Evolutionary conservation across 2,113 vertebrate species (phyloP).

Genomic region (Drymodes brunneopygia): DNA sequence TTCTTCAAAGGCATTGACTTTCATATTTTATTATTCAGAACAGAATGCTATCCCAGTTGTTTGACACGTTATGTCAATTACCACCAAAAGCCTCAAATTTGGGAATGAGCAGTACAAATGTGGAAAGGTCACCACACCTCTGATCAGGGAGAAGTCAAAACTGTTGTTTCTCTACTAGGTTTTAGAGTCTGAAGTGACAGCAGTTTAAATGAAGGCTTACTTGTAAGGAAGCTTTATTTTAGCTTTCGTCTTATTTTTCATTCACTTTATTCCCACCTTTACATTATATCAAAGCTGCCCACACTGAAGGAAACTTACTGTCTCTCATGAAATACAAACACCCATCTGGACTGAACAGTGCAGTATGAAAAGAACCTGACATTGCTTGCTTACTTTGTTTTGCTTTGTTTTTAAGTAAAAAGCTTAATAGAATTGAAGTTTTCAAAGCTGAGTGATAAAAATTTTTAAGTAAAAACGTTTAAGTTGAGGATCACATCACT

Average conservation of each 20-base stretch:
- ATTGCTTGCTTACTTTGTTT: not conserved
- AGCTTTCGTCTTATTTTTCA: not conserved
- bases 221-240: not conserved
- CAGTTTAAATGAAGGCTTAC: not conserved
- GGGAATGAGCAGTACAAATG: not conserved
- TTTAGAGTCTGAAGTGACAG: not conserved
- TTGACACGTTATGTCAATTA: not conserved
- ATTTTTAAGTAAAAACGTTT: not conserved
- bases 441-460: not conserved
- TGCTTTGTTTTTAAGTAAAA: not conserved
- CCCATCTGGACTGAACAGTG: not conserved
- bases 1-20: not conserved
- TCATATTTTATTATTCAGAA: not conserved
- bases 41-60: not conserved
- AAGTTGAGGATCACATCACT: not conserved
- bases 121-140: not conserved
- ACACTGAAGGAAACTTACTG: not conserved
- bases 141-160: not conserved
- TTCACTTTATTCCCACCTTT: not conserved
- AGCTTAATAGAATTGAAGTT: not conserved
- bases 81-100: not conserved
- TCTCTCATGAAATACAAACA: not conserved
- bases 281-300: not conserved
- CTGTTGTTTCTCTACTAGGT: not conserved
- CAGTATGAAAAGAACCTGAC: not conserved